phyloP scores from a whole-genome alignment of 2,113 vertebrate genomes.

The Cyprinodon variegatus region DNA sequence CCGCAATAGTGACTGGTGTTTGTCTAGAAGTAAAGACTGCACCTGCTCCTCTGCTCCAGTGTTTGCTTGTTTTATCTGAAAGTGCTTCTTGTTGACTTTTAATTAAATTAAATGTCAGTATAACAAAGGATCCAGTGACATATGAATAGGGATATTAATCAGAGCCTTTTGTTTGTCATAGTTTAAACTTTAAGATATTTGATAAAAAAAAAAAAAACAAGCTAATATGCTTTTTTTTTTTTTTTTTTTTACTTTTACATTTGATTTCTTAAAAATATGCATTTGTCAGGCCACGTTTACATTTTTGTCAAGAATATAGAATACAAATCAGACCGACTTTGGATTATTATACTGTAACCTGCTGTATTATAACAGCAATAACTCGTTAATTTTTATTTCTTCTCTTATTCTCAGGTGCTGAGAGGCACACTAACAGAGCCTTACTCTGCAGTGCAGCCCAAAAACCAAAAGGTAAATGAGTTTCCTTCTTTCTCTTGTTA shows the following conservation, averaged over 20 bases:
- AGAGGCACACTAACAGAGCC: constrained; percentile 48
- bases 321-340: neutral
- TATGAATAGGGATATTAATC: constrained; percentile 11
- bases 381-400: neutral
- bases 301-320: neutral
- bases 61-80: constrained; percentile 20
- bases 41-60: constrained; percentile 23
- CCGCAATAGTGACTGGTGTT: constrained; percentile 44
- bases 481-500: constrained; percentile 29
- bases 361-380: neutral
- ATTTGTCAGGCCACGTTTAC: neutral
- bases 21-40: constrained; percentile 32
- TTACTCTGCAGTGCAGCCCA: constrained; percentile 40
- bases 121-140: constrained; percentile 9
- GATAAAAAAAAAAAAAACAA: neutral
- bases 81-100: constrained; percentile 23
- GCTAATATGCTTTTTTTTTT: constrained; percentile 6
- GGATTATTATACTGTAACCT: neutral
- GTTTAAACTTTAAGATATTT: constrained; percentile 14
- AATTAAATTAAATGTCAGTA: constrained; percentile 7
- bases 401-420: constrained; percentile 65
- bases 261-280: constrained; percentile 2
- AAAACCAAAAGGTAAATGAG: constrained; percentile 73
- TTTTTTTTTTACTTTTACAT: neutral
- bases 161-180: neutral